phyloP scores from a whole-genome alignment of 2,888 invertebrate genomes.

The Xylocampa areola region DNA sequence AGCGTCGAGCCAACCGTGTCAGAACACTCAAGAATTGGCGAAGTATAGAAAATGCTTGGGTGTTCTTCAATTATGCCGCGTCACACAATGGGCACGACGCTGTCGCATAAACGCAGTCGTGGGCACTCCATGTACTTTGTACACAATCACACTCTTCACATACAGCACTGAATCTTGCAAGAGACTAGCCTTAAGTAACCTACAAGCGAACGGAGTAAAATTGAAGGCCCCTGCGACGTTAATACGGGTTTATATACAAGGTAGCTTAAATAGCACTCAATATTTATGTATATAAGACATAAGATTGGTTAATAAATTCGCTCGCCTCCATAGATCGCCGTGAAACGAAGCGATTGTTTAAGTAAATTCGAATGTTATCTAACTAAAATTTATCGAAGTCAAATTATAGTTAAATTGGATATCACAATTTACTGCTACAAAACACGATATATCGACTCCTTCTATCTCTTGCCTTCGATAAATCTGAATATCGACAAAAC shows the following conservation, averaged over 20 bases:
- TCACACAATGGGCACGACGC: background rate
- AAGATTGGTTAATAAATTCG: constrained; percentile 25
- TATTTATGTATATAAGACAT: constrained; percentile 19
- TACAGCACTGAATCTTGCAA: constrained; percentile 17
- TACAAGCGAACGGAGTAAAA: constrained; percentile 30
- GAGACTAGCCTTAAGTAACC: constrained; percentile 16
- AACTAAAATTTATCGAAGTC: constrained; percentile 18
- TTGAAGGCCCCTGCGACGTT: constrained; percentile 31
- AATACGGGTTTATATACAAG: constrained; percentile 39
- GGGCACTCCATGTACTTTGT: constrained; percentile 19
- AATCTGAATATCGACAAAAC: constrained; percentile 17
- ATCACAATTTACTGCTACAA: constrained; percentile 15
- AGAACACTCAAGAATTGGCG: too few relatives aligned
- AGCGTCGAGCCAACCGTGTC: background rate
- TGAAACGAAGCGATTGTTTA: constrained; percentile 8
- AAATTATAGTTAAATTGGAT: constrained; percentile 4
- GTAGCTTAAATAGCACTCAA: constrained; percentile 26
- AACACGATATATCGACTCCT: constrained; percentile 29
- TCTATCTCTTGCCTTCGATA: constrained; percentile 19
- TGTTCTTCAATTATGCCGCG: background rate
- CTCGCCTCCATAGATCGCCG: constrained; percentile 3
- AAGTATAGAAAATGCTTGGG: too few relatives aligned
- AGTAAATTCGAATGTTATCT: constrained; percentile 31
- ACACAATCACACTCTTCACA: constrained; percentile 27
- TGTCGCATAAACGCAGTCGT: background rate